Conservation (phyloP, 1,140 invertebrate species). For the Drosophila arawakana region DNA sequence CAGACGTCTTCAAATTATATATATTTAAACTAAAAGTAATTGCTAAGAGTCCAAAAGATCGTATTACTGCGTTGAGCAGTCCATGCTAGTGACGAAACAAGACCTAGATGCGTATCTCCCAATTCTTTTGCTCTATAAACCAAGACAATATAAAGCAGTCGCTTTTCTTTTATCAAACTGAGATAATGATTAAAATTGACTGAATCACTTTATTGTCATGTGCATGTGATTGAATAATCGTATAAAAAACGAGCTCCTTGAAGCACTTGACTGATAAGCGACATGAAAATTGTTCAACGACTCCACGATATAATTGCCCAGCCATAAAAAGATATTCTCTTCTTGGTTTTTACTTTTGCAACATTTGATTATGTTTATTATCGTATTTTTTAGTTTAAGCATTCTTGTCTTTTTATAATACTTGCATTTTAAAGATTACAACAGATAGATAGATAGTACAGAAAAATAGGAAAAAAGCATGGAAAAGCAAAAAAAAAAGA, state of each 20-base stretch:
- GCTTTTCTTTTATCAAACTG: conserved; percentile 32
- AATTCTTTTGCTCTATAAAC: background rate
- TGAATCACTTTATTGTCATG: conserved; percentile 20
- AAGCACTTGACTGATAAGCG: conserved; percentile 39
- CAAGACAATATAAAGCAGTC: conserved; percentile 8
- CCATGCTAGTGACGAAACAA: no score
- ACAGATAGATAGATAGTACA: conserved; percentile 40
- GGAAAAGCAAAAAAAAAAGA: conserved; percentile 27
- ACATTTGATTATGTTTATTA: conserved; percentile 52
- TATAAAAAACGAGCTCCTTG: conserved; percentile 13
- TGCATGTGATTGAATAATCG: conserved; percentile 1
- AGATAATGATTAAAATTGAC: conserved; percentile 26
- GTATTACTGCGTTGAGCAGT: no score
- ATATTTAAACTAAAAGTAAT: background rate
- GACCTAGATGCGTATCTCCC: no score
- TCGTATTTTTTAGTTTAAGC: conserved; percentile 42
- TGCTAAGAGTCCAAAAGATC: background rate
- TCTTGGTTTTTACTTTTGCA: conserved; percentile 18
- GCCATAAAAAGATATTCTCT: conserved; percentile 28
- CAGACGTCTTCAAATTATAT: background rate
- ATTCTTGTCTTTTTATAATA: conserved; percentile 72
- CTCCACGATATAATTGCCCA: conserved; percentile 19
- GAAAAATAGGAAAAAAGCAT: background rate
- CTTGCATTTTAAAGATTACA: conserved; percentile 69
- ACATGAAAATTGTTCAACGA: conserved; percentile 17